These are phyloP conservation scores for Taenaris catops DNA, from an alignment of 2,888 invertebrate species.

Conservation along the genomic window DNA sequence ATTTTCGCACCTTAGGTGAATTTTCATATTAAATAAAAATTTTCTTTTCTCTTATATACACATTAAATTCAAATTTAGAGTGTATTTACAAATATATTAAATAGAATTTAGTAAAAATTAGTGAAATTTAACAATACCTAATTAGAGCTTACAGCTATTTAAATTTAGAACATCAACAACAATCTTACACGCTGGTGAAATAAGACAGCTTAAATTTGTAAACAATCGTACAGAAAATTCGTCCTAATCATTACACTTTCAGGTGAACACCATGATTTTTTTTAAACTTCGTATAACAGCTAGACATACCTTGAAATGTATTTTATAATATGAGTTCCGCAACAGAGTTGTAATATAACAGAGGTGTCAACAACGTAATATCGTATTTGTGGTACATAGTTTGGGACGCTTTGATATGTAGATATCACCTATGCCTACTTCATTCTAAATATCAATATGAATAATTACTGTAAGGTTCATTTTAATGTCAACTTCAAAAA, in stretches of 20 bases:
- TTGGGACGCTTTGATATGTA: no score
- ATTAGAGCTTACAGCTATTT: conserved; percentile 51
- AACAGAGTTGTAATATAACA: conserved; percentile 38
- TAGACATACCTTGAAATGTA: conserved; percentile 41
- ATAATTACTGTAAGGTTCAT: no score
- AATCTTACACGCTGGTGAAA: conserved; percentile 71
- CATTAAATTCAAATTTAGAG: conserved; percentile 78
- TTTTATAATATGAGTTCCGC: conserved; percentile 32
- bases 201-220: conserved; percentile 46
- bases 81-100: conserved; percentile 81
- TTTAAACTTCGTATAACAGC: conserved; percentile 34
- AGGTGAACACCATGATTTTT: conserved; percentile 47
- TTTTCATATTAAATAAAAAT: conserved; percentile 73
- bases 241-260: conserved; percentile 41
- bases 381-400: conserved; percentile 9
- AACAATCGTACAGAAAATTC: conserved; percentile 57
- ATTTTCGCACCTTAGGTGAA: conserved; percentile 76
- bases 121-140: conserved; percentile 79
- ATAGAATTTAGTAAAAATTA: conserved; percentile 80
- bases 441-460: no score
- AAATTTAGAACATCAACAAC: conserved; percentile 76
- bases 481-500: no score
- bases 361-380: conserved; percentile 39
- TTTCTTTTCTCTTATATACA: conserved; percentile 75
- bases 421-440: no score